phyloP scores from a whole-genome alignment of 2,888 invertebrate genomes.

The Heliconius ethilla region DNA sequence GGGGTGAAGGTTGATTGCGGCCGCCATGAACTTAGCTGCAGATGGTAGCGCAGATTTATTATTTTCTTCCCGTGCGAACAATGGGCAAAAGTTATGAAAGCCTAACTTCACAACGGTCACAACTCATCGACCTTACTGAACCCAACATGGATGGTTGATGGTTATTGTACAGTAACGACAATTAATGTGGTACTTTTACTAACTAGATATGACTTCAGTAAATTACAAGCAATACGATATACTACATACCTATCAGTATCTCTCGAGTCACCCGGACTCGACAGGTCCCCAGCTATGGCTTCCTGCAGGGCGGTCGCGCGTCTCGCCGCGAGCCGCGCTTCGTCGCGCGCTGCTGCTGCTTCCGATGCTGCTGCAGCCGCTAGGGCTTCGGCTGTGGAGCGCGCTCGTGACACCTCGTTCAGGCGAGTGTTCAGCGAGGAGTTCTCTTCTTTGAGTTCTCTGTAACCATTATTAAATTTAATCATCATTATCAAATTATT shows the following conservation, averaged over 20 bases:
- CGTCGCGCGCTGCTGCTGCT: constrained; percentile 87
- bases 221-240: background rate
- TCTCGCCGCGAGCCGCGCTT: constrained; percentile 92
- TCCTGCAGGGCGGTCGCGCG: constrained; percentile 95
- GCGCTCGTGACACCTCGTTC: constrained; percentile 87
- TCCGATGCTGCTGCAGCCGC: constrained; percentile 87
- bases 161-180: too few relatives aligned
- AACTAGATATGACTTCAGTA: too few relatives aligned
- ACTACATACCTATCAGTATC: constrained; percentile 82
- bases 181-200: too few relatives aligned
- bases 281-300: constrained; percentile 93
- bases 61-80: too few relatives aligned
- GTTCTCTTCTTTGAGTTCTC: constrained; percentile 91
- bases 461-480: constrained; percentile 49
- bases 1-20: too few relatives aligned
- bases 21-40: too few relatives aligned
- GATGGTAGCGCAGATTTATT: too few relatives aligned
- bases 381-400: constrained; percentile 88
- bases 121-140: too few relatives aligned
- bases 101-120: too few relatives aligned
- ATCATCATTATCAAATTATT: too few relatives aligned
- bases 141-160: too few relatives aligned
- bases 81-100: too few relatives aligned
- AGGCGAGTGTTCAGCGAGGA: constrained; percentile 87
- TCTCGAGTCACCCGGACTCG: constrained; percentile 84